Conservation (phyloP, 2,113 vertebrate species). For the Neotoma lepida region DNA sequence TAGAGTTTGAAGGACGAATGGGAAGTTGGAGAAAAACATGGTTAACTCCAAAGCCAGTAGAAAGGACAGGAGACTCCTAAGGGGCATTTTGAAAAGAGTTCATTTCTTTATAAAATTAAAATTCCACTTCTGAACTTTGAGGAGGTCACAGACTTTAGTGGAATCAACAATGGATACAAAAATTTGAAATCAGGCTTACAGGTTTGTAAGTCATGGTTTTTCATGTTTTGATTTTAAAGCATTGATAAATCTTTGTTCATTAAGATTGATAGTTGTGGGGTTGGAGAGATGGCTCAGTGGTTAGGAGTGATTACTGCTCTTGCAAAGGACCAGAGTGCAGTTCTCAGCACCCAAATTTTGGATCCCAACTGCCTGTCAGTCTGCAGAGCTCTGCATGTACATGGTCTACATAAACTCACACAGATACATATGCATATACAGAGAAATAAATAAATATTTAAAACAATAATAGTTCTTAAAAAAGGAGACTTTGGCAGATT, state of each 20-base stretch:
- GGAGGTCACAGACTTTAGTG: neutral
- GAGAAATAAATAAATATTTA: too few relatives aligned
- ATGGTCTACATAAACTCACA: neutral
- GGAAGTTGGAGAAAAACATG: neutral
- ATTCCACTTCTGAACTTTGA: neutral
- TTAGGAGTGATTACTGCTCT: neutral
- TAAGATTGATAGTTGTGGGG: neutral
- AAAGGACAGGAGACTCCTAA: neutral
- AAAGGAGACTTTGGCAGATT: neutral
- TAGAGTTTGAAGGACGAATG: neutral
- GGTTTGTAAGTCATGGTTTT: neutral
- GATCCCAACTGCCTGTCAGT: too few relatives aligned
- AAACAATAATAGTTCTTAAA: neutral
- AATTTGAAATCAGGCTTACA: neutral
- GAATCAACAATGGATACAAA: neutral
- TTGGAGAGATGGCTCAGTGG: neutral
- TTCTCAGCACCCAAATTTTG: neutral
- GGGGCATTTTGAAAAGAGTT: neutral
- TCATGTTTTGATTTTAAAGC: neutral
- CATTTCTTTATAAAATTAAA: slow-evolving; percentile 40
- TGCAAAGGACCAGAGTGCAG: neutral
- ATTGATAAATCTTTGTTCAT: neutral
- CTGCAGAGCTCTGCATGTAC: neutral
- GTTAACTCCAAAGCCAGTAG: neutral
- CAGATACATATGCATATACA: neutral